Conservation (phyloP, 2,113 vertebrate species). For the Amazona vittata region DNA sequence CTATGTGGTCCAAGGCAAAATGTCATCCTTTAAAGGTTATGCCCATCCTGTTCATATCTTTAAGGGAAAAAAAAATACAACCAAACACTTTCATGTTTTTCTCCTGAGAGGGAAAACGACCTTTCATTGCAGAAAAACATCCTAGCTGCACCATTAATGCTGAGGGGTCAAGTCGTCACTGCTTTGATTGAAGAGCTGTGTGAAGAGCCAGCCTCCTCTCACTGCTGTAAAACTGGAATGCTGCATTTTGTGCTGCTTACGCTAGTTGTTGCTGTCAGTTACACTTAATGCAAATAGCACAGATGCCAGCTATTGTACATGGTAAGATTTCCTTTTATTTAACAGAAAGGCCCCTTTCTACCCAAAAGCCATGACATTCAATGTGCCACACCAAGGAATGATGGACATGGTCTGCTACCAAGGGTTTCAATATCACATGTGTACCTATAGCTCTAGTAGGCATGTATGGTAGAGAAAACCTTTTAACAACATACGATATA, state of each 20-base stretch:
- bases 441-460: not conserved
- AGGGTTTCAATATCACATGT: not conserved
- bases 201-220: not conserved
- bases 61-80: not conserved
- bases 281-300: not conserved
- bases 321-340: not conserved
- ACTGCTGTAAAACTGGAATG: not conserved
- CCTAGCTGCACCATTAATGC: not conserved
- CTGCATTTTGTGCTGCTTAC: not conserved
- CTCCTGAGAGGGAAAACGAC: not conserved
- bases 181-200: slow-evolving; percentile 9
- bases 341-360: not conserved
- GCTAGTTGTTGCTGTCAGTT: not conserved
- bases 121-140: slow-evolving; percentile 25
- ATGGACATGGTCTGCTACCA: not conserved
- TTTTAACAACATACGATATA: not conserved
- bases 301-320: not conserved
- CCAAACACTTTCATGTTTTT: not conserved
- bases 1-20: not conserved
- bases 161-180: not conserved
- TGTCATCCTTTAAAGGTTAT: slow-evolving; percentile 10
- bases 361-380: not conserved
- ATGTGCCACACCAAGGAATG: not conserved
- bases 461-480: not conserved
- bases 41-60: not conserved